Evolutionary conservation across 1,140 invertebrate species (phyloP), one percentile per base, ranked within the genome.

Genomic region (Diorhabda elongata): DNA sequence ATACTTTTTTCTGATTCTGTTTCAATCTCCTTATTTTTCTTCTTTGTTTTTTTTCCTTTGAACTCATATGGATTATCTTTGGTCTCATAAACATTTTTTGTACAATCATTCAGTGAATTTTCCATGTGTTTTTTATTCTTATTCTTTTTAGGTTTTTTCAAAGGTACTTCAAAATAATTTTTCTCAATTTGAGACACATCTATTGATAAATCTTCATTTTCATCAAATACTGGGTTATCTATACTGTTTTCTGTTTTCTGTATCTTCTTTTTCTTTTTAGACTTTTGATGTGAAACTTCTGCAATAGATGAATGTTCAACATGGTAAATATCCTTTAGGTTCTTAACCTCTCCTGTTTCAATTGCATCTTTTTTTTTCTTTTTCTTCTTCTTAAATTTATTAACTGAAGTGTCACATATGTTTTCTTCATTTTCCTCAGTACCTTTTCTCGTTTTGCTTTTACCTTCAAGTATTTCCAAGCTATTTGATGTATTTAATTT

Each of bases 11-110:
- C 64, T 7, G 43, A 58, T 9, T 11, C 42, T 43, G 63, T 61
- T 41, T 73, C 67, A 64, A 73, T 73, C 44, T 69, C 69, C 59
- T 70, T 73, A 52, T 68, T 71, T 43, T 73, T 69, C 58, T 73
- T 71, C 57, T 73, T 71, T 57, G 60, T n/a, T 67, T 72, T 68
- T n/a, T 26, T 26, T 26, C 26, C 26, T 26, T 26, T 26, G 26
- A 66, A 42, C 3, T 52, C 47, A 52, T 52, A 52, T 52, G 47
- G 47, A 52, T 52, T 52, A 3, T 2, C 26, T 26, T 26, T 26
- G 26, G 26, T 26, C 26, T 26, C 26, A 26, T 26, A 26, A 26
- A 26, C 26, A 26, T 26, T 26, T 26, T 26, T 26, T 26, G 26
- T 26, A 26, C 26, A 26, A 26, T 26, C 26, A 26, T 26, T 26